Conservation (phyloP, 30 jellyfish, hydroid and myxozoan species). For the Sanderia malayensis region DNA sequence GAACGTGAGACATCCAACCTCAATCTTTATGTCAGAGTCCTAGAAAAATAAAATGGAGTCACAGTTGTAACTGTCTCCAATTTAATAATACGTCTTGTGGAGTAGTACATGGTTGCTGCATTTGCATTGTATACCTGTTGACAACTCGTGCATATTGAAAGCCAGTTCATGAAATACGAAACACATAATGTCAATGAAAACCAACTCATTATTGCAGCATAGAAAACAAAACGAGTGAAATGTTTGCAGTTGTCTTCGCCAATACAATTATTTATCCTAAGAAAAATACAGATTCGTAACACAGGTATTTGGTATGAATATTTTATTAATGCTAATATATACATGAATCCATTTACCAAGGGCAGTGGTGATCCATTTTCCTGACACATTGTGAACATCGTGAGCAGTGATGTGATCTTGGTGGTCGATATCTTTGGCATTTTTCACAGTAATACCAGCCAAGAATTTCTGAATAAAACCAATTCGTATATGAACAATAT, state of each 20-base stretch:
- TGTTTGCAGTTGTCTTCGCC: constrained; percentile 72
- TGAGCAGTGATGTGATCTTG: constrained; percentile 75
- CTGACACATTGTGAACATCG: constrained; percentile 69
- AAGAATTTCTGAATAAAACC: constrained; percentile 28
- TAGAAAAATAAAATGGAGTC: too few species aligned
- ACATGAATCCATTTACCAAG: too few species aligned
- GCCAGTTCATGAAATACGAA: constrained; percentile 49
- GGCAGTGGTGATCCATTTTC: constrained; percentile 81
- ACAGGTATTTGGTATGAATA: too few species aligned
- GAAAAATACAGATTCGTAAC: constrained; percentile 4
- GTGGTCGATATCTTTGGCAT: constrained; percentile 72
- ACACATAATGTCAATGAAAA: constrained; percentile 26
- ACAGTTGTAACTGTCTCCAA: too few species aligned
- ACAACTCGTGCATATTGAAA: constrained; percentile 49
- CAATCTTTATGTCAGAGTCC: constrained; percentile 38
- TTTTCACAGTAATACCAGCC: constrained; percentile 74
- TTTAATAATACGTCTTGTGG: too few species aligned
- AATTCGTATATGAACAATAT: too few species aligned
- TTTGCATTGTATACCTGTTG: constrained; percentile 9
- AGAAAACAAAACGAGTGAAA: constrained; percentile 52
- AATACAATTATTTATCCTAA: constrained; percentile 75
- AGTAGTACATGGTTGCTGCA: too few species aligned
- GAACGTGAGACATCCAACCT: constrained; percentile 21
- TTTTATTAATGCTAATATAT: too few species aligned
- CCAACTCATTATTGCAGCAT: constrained; percentile 28